A percentile compares a stretch with the other conserved stretches of the same genome.
Evolutionary conservation across 2,888 invertebrate species (phyloP).

Genomic region (Phalera bucephala): DNA sequence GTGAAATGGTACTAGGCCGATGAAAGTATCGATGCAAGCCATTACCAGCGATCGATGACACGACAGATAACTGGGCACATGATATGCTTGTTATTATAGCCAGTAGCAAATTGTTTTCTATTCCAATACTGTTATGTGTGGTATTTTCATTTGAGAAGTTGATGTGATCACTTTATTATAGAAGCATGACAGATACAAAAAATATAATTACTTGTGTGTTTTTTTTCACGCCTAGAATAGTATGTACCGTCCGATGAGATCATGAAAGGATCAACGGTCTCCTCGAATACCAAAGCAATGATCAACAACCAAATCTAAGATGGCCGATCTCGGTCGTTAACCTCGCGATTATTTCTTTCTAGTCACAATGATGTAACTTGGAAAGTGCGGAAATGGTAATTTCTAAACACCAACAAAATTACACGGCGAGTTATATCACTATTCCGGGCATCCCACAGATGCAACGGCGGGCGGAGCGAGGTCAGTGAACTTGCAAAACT

Average conservation of each 20-base stretch:
- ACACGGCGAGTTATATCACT: conserved; percentile 65
- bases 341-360: conserved; percentile 60
- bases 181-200: conserved; percentile 16
- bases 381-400: conserved; percentile 78
- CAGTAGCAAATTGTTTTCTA: neutral
- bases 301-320: conserved; percentile 59
- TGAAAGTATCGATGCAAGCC: conserved; percentile 55
- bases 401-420: conserved; percentile 63
- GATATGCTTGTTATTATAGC: neutral
- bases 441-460: conserved; percentile 62
- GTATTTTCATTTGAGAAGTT: neutral
- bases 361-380: conserved; percentile 71
- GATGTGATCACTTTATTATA: neutral
- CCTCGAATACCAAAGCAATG: conserved; percentile 66
- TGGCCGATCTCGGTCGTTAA: conserved; percentile 64
- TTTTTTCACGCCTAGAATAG: conserved; percentile 31
- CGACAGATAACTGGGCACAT: conserved; percentile 10
- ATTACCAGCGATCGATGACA: conserved; percentile 10
- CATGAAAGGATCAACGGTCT: conserved; percentile 78
- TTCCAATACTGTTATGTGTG: neutral
- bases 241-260: conserved; percentile 65
- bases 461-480: conserved; percentile 56
- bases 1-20: conserved; percentile 59
- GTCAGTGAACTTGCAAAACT: conserved; percentile 79
- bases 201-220: conserved; percentile 24